These are phyloP conservation scores for Arion vulgaris DNA, from an alignment of 1,140 invertebrate genomes.

Conservation along the genomic window DNA sequence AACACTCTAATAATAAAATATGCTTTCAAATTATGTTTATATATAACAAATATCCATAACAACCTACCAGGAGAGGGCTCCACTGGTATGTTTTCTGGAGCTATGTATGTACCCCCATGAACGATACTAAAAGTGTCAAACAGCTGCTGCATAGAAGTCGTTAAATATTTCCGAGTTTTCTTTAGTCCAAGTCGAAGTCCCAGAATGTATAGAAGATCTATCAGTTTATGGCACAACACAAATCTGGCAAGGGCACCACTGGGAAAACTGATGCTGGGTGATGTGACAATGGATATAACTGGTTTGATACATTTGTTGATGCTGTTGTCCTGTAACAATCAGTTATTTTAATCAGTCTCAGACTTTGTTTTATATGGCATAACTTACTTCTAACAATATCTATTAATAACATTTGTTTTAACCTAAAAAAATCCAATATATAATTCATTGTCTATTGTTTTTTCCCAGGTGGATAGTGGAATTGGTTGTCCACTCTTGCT, in stretches of 20 bases:
- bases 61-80: conserved; percentile 27
- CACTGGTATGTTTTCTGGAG: neutral
- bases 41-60: too few relatives aligned
- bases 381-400: too few relatives aligned
- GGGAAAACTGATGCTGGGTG: conserved; percentile 84
- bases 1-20: too few relatives aligned
- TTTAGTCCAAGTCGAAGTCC: conserved; percentile 86
- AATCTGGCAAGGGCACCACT: conserved; percentile 82
- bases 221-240: conserved; percentile 83
- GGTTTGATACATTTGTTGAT: conserved; percentile 84
- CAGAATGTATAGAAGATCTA: conserved; percentile 85
- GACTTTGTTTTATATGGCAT: too few relatives aligned
- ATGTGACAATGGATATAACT: conserved; percentile 75
- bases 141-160: conserved; percentile 82
- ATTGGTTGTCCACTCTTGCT: too few relatives aligned
- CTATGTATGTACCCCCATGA: conserved; percentile 52
- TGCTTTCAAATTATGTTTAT: too few relatives aligned
- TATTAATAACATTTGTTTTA: too few relatives aligned
- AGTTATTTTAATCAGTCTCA: too few relatives aligned
- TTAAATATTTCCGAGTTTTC: conserved; percentile 85
- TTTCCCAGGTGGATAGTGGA: too few relatives aligned
- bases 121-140: conserved; percentile 91
- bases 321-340: conserved; percentile 63
- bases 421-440: too few relatives aligned
- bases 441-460: too few relatives aligned